Evolutionary conservation across 2,888 invertebrate species (phyloP).

Genomic region (Abrostola triplasia): DNA sequence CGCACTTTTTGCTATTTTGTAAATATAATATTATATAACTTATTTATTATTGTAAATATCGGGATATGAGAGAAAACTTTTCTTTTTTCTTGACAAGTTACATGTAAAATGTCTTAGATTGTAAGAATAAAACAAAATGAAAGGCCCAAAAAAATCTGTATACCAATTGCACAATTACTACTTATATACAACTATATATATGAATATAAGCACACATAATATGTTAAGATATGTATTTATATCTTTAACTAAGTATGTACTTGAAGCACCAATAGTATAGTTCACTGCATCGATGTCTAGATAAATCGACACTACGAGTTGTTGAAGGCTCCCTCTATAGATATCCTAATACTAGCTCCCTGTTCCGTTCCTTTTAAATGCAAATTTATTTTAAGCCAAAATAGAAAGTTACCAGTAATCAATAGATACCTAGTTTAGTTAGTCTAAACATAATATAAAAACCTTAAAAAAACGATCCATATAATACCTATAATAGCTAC

Average conservation of each 20-base stretch:
- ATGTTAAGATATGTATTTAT: conserved; percentile 68
- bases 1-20: conserved; percentile 87
- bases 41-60: conserved; percentile 72
- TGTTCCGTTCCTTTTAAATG: conserved; percentile 28
- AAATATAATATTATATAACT: conserved; percentile 74
- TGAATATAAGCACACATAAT: conserved; percentile 71
- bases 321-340: conserved; percentile 35
- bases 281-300: conserved; percentile 68
- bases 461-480: conserved; percentile 28
- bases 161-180: conserved; percentile 86
- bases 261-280: conserved; percentile 80
- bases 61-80: conserved; percentile 72
- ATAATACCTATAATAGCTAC: conserved; percentile 22
- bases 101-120: conserved; percentile 61
- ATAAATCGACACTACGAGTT: conserved; percentile 48
- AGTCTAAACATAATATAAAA: conserved; percentile 41
- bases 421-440: conserved; percentile 53
- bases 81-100: conserved; percentile 63
- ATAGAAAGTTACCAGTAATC: conserved; percentile 45
- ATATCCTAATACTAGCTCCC: conserved; percentile 33
- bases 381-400: conserved; percentile 38
- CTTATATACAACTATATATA: conserved; percentile 76
- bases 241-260: conserved; percentile 62
- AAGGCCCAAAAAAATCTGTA: conserved; percentile 85
- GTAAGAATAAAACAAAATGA: conserved; percentile 77